These are phyloP conservation scores for Mythimna albipuncta DNA, from an alignment of 2,888 invertebrate species.

Conservation along the genomic window DNA sequence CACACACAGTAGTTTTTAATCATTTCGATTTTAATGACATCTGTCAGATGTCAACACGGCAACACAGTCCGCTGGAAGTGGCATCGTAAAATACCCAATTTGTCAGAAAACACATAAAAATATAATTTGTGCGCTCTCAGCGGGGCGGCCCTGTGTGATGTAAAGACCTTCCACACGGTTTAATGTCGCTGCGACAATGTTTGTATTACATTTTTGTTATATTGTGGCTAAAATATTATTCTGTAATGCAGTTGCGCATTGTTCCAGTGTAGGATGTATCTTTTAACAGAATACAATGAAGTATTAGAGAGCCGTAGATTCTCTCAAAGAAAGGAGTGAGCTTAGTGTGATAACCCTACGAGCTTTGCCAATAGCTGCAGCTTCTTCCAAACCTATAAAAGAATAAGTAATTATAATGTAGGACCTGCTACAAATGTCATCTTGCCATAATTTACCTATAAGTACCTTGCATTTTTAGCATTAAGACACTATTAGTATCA, in stretches of 20 bases:
- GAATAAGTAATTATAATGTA: too few relatives aligned
- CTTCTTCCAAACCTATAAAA: too few relatives aligned
- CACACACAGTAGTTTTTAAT: conserved; percentile 53
- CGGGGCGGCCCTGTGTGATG: conserved; percentile 57
- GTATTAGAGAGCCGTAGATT: background rate
- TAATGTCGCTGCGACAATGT: conserved; percentile 27
- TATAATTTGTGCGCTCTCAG: conserved; percentile 73
- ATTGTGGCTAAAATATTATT: background rate
- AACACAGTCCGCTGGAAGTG: conserved; percentile 12
- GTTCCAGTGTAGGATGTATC: background rate
- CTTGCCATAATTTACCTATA: too few relatives aligned
- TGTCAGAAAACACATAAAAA: conserved; percentile 79
- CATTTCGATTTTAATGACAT: conserved; percentile 51
- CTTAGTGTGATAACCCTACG: too few relatives aligned
- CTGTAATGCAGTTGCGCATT: background rate
- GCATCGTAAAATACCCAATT: conserved; percentile 81
- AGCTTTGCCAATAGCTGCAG: too few relatives aligned
- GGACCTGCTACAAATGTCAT: too few relatives aligned
- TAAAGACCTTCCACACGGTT: conserved; percentile 49
- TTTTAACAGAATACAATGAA: background rate
- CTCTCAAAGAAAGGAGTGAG: background rate
- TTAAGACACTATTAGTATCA: too few relatives aligned
- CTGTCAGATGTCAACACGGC: conserved; percentile 54
- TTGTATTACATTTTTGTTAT: background rate
- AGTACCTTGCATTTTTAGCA: too few relatives aligned